Percentiles rank a stretch among this genome's conserved stretches.
Conservation (phyloP, 2,888 invertebrate genomes). For the Trissolcus japonicus region DNA sequence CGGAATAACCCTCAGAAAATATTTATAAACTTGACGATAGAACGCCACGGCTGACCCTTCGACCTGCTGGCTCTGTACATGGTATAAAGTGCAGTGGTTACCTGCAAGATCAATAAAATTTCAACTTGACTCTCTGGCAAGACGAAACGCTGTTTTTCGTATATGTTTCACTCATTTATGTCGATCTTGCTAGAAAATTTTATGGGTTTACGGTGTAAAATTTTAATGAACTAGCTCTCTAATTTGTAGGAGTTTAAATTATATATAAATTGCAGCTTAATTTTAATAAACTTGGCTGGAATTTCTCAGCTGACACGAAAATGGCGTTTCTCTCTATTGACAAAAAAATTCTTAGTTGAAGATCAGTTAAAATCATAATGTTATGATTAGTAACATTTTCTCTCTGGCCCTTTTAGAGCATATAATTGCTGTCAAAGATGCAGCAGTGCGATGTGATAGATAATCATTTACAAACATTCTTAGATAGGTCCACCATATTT, state of each 20-base stretch:
- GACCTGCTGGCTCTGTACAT: slow-evolving; percentile 44
- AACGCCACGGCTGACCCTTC: slow-evolving; percentile 53
- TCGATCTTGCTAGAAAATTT: slow-evolving; percentile 24
- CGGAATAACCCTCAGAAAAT: slow-evolving; percentile 53
- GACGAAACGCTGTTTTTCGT: slow-evolving; percentile 31
- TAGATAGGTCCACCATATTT: slow-evolving; percentile 3
- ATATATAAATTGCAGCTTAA: slow-evolving; percentile 15
- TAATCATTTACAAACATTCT: slow-evolving; percentile 8
- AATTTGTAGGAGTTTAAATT: slow-evolving; percentile 24
- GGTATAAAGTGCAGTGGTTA: slow-evolving; percentile 54
- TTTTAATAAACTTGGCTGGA: background rate
- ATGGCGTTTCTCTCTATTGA: too few relatives aligned
- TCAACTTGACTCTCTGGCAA: slow-evolving; percentile 42
- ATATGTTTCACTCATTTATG: slow-evolving; percentile 24
- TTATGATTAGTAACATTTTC: background rate
- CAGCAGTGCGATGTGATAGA: slow-evolving; percentile 5
- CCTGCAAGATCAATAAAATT: slow-evolving; percentile 64
- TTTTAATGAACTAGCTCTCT: slow-evolving; percentile 19
- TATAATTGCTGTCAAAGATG: background rate
- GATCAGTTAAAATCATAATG: background rate
- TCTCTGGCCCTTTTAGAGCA: background rate
- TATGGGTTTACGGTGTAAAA: background rate
- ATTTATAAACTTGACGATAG: slow-evolving; percentile 53
- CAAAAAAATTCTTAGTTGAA: too few relatives aligned
- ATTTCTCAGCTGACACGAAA: background rate